phyloP scores from a whole-genome alignment of 37 sponge, comb jelly and placozoan species.

The Tethya wilhelma region DNA sequence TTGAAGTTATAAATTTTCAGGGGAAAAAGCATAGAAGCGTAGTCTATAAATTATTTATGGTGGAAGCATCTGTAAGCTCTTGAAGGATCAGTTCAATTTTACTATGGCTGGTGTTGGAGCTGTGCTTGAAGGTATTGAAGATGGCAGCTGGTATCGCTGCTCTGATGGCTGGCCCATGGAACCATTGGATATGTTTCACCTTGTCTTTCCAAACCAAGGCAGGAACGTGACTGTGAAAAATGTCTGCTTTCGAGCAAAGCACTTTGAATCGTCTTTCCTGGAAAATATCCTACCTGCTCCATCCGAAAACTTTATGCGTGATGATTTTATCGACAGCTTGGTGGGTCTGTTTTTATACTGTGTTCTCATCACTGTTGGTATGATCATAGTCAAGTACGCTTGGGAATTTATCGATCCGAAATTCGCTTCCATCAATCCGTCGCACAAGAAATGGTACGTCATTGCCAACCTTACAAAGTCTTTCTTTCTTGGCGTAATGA shows the following conservation, averaged over 20 bases:
- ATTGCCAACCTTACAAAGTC: slow-evolving; percentile 81
- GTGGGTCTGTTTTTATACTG: slow-evolving; percentile 31
- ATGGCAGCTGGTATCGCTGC: slow-evolving; percentile 38
- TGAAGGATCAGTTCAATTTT: no score
- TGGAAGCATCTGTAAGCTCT: no score
- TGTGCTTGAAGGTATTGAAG: not conserved
- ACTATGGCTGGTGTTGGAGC: slow-evolving; percentile 9
- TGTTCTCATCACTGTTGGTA: slow-evolving; percentile 7
- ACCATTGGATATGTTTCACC: slow-evolving; percentile 65
- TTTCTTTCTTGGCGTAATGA: slow-evolving; percentile 46
- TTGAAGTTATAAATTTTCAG: no score
- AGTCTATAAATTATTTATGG: no score
- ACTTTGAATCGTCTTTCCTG: slow-evolving; percentile 2
- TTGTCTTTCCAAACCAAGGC: slow-evolving; percentile 62
- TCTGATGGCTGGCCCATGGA: slow-evolving; percentile 54
- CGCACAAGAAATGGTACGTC: slow-evolving; percentile 91
- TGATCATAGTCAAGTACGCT: slow-evolving; percentile 13
- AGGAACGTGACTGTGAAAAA: slow-evolving; percentile 23
- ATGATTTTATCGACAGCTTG: slow-evolving; percentile 59
- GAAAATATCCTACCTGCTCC: slow-evolving; percentile 37
- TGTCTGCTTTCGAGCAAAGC: slow-evolving; percentile 37
- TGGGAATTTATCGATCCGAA: slow-evolving; percentile 44
- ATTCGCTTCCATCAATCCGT: slow-evolving; percentile 64
- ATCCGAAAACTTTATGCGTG: slow-evolving; percentile 28
- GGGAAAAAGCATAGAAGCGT: no score